Percentiles rank a stretch among this genome's conserved stretches.
Conservation (phyloP, 1,140 invertebrate species). For the Ctenoplectra terminalis region DNA sequence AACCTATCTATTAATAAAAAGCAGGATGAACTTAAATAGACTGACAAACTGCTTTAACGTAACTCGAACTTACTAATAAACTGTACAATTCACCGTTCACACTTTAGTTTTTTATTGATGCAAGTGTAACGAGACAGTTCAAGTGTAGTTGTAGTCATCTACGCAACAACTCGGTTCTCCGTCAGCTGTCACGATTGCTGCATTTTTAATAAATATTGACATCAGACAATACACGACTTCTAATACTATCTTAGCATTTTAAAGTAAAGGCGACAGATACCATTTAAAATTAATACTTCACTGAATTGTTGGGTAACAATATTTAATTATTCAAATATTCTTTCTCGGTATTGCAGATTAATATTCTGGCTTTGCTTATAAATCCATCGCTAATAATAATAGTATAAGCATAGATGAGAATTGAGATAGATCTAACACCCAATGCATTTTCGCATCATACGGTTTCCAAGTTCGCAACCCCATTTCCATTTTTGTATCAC, state of each 20-base stretch:
- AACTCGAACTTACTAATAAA: conserved; percentile 22
- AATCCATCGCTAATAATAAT: conserved; percentile 21
- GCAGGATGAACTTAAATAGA: not conserved
- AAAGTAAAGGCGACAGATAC: not conserved
- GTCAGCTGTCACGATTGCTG: conserved; percentile 38
- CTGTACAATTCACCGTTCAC: not conserved
- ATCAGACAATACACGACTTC: not conserved
- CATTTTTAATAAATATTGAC: conserved; percentile 24
- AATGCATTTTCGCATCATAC: not conserved
- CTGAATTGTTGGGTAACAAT: not conserved
- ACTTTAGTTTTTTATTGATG: conserved; percentile 19
- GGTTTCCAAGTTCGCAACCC: not conserved
- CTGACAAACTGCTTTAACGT: not conserved
- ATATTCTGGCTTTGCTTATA: conserved; percentile 2
- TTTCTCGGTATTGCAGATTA: conserved; percentile 7
- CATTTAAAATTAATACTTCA: not conserved
- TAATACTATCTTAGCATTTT: not conserved
- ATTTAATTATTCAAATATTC: conserved; percentile 1
- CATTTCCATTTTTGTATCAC: not conserved
- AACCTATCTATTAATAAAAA: not conserved
- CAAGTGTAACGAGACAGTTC: conserved; percentile 1
- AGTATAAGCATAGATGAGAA: not conserved
- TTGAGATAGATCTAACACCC: not conserved
- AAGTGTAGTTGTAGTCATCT: conserved; percentile 20
- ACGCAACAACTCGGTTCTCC: conserved; percentile 33